A percentile compares a stretch with the other conserved stretches of the same genome.
Evolutionary conservation across 30 jellyfish, hydroid and myxozoan genomes (phyloP).

Genomic region (Aurelia aurita complex sp. Pacific): DNA sequence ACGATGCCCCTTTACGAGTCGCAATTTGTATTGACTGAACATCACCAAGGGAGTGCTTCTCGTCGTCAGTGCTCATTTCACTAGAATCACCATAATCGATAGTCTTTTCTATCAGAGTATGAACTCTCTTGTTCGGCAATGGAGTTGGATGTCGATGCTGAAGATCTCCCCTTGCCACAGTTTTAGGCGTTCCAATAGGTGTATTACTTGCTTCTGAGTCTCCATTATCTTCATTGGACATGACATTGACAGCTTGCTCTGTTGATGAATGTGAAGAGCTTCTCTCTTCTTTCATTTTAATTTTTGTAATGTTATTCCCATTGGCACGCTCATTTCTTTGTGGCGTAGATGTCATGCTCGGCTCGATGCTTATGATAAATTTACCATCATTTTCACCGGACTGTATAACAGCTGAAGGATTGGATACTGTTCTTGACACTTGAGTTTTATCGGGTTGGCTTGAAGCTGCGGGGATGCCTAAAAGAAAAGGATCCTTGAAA

Average conservation of each 20-base stretch:
- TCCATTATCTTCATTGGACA: conserved; percentile 4
- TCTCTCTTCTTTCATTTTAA: not conserved
- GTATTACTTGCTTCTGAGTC: not conserved
- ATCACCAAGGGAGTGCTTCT: conserved; percentile 19
- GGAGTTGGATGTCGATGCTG: conserved; percentile 48
- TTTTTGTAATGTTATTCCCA: too few relatives aligned
- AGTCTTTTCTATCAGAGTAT: not conserved
- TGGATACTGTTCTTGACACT: not conserved
- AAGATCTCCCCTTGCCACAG: not conserved
- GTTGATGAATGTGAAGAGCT: not conserved
- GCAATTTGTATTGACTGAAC: conserved; percentile 38
- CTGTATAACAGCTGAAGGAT: not conserved
- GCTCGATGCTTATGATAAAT: conserved; percentile 6
- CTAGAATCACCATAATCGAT: conserved; percentile 5
- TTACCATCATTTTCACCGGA: not conserved
- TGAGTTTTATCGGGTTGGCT: not conserved
- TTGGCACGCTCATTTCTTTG: conserved; percentile 1
- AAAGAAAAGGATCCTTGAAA: too few relatives aligned
- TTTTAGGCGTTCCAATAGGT: conserved; percentile 3
- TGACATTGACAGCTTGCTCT: not conserved
- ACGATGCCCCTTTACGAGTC: conserved; percentile 7
- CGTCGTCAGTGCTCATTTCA: conserved; percentile 1
- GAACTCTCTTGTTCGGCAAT: not conserved
- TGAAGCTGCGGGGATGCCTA: not conserved
- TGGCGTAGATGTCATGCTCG: conserved; percentile 7